Evolutionary conservation across 2,888 invertebrate genomes (phyloP), one percentile per base, ranked within the genome.

Genomic region (Gortyna flavago): DNA sequence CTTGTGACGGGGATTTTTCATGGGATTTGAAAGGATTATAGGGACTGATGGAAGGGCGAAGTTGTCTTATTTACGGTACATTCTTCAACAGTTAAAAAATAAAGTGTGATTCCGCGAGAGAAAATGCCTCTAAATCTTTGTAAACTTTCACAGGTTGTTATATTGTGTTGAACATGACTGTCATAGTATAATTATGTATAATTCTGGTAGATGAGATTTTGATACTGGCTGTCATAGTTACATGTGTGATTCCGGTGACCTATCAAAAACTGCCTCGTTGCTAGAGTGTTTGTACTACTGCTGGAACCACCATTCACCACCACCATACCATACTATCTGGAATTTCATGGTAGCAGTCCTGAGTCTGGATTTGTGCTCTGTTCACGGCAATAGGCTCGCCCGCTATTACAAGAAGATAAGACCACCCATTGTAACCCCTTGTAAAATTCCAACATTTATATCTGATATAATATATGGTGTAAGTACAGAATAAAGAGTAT

Each of bases 21-120:
- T 35, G 32, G 79, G 64, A 64, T 77, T 83, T 68, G 35, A 32
- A 25, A 18, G 41, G 67, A 78, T 77, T 48, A 51, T 18, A 41
- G 32, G 5, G 77, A 25, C 9, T 35, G 80, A 29, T 44, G 32
- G 41, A 6, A 13, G n/a, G 18, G 4, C n/a, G 72, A 25, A 7
- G 61, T 29, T 38, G 16, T 3, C 29, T n/a, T 64, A 29, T 48
- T 48, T 32, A 25, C 9, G 29, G 32, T 32, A 44, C 18, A 71
- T 29, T 72, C 16, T 48, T n/a, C 3, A 32, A 67, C 25, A 66
- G 11, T 16, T 13, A 7, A 41, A 57, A 59, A 38, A 38, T n/a
- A 59, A 38, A 62, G 7, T 38, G 5, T n/a, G 29, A 44, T 32
- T n/a, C 11, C 1, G 0, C 2, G 25, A 48, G 25, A 16, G 2